Conservation (phyloP, 2,113 vertebrate genomes). For the Rissa tridactyla region DNA sequence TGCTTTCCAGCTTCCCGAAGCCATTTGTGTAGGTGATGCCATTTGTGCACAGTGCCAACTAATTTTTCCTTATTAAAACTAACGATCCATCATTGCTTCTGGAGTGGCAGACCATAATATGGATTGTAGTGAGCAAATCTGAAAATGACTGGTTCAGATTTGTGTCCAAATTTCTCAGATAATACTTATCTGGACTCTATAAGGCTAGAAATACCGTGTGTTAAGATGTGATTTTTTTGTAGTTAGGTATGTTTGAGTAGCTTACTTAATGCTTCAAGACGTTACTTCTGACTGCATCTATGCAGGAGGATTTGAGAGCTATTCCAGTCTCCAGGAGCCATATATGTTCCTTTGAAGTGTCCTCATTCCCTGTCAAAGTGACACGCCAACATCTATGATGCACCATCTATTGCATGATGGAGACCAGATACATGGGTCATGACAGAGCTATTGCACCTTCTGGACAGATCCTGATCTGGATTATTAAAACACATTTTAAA, state of each 20-base stretch:
- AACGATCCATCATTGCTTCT: neutral
- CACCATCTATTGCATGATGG: neutral
- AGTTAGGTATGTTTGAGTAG: neutral
- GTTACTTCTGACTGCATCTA: neutral
- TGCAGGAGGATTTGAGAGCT: neutral
- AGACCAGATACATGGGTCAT: neutral
- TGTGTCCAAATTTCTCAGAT: neutral
- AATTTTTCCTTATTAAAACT: constrained; percentile 24
- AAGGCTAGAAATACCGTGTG: neutral
- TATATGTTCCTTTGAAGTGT: neutral
- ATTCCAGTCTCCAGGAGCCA: neutral
- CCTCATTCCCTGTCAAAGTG: neutral
- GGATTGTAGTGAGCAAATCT: neutral
- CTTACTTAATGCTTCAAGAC: neutral
- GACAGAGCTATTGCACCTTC: neutral
- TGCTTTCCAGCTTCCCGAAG: neutral
- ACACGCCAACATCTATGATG: neutral
- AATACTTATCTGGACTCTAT: neutral
- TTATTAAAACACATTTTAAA: neutral
- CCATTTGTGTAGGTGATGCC: neutral
- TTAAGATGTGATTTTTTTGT: neutral
- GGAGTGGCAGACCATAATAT: neutral
- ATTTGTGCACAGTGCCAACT: neutral
- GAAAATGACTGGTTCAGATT: neutral
- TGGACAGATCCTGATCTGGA: neutral